Conservation (phyloP, 2,888 invertebrate species). For the Phaonia tiefii region DNA sequence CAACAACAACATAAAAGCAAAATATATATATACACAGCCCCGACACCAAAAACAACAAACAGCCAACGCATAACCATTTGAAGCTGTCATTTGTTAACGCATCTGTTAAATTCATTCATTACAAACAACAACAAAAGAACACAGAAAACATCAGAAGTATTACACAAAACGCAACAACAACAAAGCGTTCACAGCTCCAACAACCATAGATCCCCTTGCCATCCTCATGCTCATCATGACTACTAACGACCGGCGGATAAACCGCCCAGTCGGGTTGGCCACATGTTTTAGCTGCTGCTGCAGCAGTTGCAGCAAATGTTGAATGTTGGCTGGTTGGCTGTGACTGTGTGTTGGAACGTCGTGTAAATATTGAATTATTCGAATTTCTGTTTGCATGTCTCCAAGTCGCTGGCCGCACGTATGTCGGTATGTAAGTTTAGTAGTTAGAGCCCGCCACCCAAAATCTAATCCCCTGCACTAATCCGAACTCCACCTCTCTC, state of each 20-base stretch:
- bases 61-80: constrained; percentile 52
- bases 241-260: too few species aligned
- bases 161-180: constrained; percentile 3
- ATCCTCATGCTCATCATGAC: too few species aligned
- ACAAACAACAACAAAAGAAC: constrained; percentile 19
- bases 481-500: not conserved
- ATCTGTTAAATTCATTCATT: constrained; percentile 62
- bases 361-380: constrained; percentile 4
- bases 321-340: too few species aligned
- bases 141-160: constrained; percentile 20
- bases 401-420: not conserved
- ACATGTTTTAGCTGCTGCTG: constrained; percentile 32
- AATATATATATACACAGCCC: constrained; percentile 14
- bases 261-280: not conserved
- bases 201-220: not conserved
- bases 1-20: not conserved
- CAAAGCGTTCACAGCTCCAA: not conserved
- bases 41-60: constrained; percentile 25
- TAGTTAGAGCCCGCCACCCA: not conserved
- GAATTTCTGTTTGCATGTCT: constrained; percentile 6
- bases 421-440: not conserved
- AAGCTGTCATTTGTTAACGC: constrained; percentile 61
- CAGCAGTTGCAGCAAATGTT: too few species aligned
- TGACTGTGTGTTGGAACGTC: constrained; percentile 10
- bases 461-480: not conserved